A percentile compares a stretch with the other conserved stretches of the same genome.
Conservation (phyloP, 2,797 vertebrate genomes). For the Spheniscus humboldti region DNA sequence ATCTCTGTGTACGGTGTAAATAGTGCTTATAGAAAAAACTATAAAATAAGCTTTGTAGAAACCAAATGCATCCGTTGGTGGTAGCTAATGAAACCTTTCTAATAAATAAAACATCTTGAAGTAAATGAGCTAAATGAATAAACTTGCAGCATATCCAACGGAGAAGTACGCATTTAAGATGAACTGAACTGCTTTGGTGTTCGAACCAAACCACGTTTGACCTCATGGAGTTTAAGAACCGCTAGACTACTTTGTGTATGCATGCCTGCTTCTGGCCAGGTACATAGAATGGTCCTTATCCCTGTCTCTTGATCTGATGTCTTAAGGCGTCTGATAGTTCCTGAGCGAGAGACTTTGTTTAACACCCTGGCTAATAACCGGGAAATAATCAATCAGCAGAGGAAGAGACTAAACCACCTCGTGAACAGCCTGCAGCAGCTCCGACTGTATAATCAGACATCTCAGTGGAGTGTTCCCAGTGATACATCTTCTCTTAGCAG, state of each 20-base stretch:
- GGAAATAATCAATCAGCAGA: conserved; percentile 94
- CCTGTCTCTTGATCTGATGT: not conserved
- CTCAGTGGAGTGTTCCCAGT: conserved; percentile 70
- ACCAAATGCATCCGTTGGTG: not conserved
- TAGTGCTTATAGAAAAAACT: not conserved
- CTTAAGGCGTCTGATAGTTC: conserved; percentile 86
- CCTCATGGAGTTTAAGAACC: not conserved
- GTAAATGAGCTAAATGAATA: not conserved
- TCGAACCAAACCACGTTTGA: not conserved
- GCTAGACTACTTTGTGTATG: not conserved
- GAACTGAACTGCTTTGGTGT: not conserved
- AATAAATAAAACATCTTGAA: not conserved
- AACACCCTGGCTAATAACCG: conserved; percentile 90
- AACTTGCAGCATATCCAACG: not conserved
- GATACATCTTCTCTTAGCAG: not conserved
- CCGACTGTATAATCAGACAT: conserved; percentile 84
- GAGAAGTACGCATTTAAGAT: not conserved
- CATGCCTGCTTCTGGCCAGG: not conserved
- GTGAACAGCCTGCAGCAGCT: conserved; percentile 85
- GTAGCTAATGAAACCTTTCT: not conserved
- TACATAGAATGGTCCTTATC: not conserved
- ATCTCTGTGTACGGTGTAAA: not conserved
- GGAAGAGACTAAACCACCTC: conserved; percentile 84
- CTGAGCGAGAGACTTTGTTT: conserved; percentile 90
- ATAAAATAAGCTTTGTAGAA: not conserved